Evolutionary conservation across 2,797 vertebrate genomes (phyloP).

Genomic region (Tauraco hartlaubi): DNA sequence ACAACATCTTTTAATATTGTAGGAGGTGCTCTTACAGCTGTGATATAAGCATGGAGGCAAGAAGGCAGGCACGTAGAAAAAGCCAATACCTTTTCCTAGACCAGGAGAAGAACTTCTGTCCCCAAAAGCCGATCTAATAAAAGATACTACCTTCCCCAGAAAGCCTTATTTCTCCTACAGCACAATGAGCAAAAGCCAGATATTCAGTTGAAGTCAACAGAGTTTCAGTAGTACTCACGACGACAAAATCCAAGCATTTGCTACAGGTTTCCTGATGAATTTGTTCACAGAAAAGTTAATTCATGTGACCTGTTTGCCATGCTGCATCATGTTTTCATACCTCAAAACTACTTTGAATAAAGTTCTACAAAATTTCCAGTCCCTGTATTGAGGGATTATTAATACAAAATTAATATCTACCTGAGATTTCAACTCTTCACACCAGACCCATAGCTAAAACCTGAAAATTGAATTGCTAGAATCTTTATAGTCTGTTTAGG

Average conservation of each 20-base stretch:
- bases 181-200: neutral
- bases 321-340: neutral
- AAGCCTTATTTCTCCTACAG: neutral
- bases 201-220: neutral
- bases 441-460: neutral
- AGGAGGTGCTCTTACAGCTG: neutral
- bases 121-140: neutral
- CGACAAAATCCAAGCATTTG: neutral
- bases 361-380: neutral
- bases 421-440: neutral
- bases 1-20: neutral
- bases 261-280: neutral
- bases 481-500: neutral
- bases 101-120: neutral
- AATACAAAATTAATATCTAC: neutral
- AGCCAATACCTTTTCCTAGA: neutral
- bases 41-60: neutral
- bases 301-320: rapidly evolving
- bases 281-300: neutral
- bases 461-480: neutral
- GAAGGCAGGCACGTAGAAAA: neutral
- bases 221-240: neutral
- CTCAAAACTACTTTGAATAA: neutral
- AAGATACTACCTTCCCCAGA: neutral
- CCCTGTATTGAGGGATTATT: neutral